Conservation (phyloP, 1,140 invertebrate species). For the Ips nitidus region DNA sequence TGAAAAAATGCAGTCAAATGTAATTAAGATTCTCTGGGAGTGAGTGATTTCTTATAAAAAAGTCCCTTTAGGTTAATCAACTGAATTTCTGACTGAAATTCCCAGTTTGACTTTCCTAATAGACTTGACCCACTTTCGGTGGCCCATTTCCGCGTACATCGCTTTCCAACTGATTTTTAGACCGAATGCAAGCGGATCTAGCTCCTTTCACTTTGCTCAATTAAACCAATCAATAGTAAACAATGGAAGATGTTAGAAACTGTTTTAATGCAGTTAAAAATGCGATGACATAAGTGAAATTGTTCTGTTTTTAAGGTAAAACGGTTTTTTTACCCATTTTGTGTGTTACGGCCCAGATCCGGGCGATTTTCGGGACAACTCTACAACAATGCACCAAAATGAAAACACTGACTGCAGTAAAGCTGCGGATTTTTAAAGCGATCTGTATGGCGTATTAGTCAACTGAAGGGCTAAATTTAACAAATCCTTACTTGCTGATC, state of each 20-base stretch:
- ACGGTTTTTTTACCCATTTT: slow-evolving; percentile 18
- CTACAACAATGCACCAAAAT: slow-evolving; percentile 35
- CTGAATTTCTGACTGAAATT: not conserved
- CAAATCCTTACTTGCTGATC: slow-evolving; percentile 26
- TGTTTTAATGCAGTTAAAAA: too few relatives aligned
- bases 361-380: slow-evolving; percentile 16
- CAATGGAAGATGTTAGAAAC: slow-evolving; percentile 1
- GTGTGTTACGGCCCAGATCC: slow-evolving; percentile 16
- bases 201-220: slow-evolving; percentile 34
- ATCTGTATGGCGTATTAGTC: slow-evolving; percentile 32
- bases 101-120: slow-evolving; percentile 15
- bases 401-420: slow-evolving; percentile 40
- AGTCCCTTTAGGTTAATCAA: too few relatives aligned
- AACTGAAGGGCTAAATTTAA: slow-evolving; percentile 16
- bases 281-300: too few relatives aligned
- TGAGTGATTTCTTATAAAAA: too few relatives aligned
- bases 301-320: too few relatives aligned
- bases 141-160: slow-evolving; percentile 31
- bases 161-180: slow-evolving; percentile 34
- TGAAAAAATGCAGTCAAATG: too few relatives aligned
- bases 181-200: slow-evolving; percentile 32
- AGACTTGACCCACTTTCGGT: slow-evolving; percentile 34
- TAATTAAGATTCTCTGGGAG: too few relatives aligned
- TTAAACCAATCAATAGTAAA: slow-evolving; percentile 35
- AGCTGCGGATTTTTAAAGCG: slow-evolving; percentile 35